Conservation (phyloP, 2,888 invertebrate genomes). For the Tricholauxania praeusta region DNA sequence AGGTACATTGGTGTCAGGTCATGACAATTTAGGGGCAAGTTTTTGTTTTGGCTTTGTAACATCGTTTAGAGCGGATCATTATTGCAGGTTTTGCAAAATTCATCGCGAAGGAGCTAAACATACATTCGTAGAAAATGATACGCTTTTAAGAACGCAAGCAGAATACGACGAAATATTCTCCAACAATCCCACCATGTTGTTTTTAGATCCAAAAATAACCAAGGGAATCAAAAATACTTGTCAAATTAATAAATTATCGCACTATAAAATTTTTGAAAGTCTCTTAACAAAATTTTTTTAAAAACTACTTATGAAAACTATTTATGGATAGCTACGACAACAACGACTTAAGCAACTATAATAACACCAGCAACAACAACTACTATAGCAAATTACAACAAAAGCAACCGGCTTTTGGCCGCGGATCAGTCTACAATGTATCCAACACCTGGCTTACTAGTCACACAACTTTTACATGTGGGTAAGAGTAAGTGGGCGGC, state of each 20-base stretch:
- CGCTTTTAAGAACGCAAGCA: too few relatives aligned
- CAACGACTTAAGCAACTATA: slow-evolving; percentile 20
- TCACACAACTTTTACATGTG: slow-evolving; percentile 3
- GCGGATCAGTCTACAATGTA: too few relatives aligned
- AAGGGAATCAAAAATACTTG: too few relatives aligned
- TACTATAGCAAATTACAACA: slow-evolving; percentile 25
- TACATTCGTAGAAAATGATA: too few relatives aligned
- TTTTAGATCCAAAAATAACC: slow-evolving; percentile 32
- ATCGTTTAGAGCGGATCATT: slow-evolving; percentile 32
- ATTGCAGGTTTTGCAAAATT: slow-evolving; percentile 34
- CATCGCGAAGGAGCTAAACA: slow-evolving; percentile 16
- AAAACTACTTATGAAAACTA: too few relatives aligned
- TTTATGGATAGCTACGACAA: slow-evolving; percentile 2
- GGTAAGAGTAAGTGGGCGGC: neutral
- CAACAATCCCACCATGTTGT: neutral
- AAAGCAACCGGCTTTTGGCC: slow-evolving; percentile 23
- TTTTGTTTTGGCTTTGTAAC: slow-evolving; percentile 34
- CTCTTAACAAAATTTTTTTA: too few relatives aligned
- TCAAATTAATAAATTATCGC: too few relatives aligned
- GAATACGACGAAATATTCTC: slow-evolving; percentile 1
- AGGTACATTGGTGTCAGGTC: slow-evolving; percentile 19
- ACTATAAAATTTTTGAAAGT: too few relatives aligned
- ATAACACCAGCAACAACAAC: slow-evolving; percentile 13
- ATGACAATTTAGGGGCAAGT: slow-evolving; percentile 27
- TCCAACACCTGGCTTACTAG: slow-evolving; percentile 1